Evolutionary conservation across 2,888 invertebrate species (phyloP).

Genomic region (Embidobia sp.): DNA sequence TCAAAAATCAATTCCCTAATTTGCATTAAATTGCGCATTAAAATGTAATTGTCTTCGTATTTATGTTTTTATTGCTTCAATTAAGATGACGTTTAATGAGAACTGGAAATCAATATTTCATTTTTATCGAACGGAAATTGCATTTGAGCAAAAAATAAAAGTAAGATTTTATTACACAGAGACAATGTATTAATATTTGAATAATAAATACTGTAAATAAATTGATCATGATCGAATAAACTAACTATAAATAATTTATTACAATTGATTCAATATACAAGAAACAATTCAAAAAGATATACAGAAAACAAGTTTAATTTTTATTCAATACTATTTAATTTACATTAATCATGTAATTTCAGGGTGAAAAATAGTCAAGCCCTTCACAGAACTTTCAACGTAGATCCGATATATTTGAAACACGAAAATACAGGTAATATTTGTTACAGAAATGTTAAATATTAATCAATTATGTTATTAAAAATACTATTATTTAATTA

Average conservation of each 20-base stretch:
- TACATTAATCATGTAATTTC: too few relatives aligned
- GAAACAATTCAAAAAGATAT: too few relatives aligned
- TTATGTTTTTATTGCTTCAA: slow-evolving; percentile 24
- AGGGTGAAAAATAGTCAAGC: slow-evolving; percentile 97
- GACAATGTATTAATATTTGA: not conserved
- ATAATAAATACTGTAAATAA: too few relatives aligned
- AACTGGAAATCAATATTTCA: slow-evolving; percentile 26
- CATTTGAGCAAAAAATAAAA: slow-evolving; percentile 10
- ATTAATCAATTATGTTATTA: not conserved
- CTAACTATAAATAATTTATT: too few relatives aligned
- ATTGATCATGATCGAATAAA: too few relatives aligned
- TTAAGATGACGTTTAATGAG: slow-evolving; percentile 9
- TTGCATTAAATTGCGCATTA: not conserved
- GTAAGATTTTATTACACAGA: not conserved
- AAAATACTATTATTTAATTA: too few relatives aligned
- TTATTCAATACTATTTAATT: too few relatives aligned
- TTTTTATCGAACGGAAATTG: slow-evolving; percentile 33
- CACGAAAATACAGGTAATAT: slow-evolving; percentile 96
- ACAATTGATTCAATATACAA: too few relatives aligned
- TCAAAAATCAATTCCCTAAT: too few relatives aligned
- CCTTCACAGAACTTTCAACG: slow-evolving; percentile 97
- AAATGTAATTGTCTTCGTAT: too few relatives aligned
- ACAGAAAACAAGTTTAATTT: too few relatives aligned
- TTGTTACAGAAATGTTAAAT: not conserved
- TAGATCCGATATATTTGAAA: slow-evolving; percentile 97